Base-by-base conservation (phyloP, 2,113 vertebrate species). In the Leptodactylus fuscus region DNA sequence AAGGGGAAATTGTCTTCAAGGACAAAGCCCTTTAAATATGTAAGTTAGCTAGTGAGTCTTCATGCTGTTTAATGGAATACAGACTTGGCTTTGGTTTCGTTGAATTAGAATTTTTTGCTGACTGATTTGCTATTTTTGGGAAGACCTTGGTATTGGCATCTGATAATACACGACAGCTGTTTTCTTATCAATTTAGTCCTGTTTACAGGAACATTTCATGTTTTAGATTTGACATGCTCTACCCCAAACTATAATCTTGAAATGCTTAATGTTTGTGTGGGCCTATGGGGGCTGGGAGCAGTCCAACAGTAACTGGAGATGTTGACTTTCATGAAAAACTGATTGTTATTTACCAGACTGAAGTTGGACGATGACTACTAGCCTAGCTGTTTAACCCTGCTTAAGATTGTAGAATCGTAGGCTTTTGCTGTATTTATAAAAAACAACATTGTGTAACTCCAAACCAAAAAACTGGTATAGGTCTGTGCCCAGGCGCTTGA, bases 161-260 rank as follows among this genome's bases (percentile, higher is more conserved):
- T 41, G 36, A 49, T 76, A 76, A 76, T 27, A 51, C 46, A 5
- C 2, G 49, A 24, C n/a, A 51, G 44, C 24, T 76, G 41, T 74
- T 74, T 74, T 32, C 44, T 29, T 76, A 76, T 76, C 73, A 76
- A 5, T 48, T 75, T 29, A 48, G 71, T 48, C 8, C 16, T 76
- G 73, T 76, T 49, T 76, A 76, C 73, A 76, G 7, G 27, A 76
- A 29, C 44, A 24, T 76, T 76, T 76, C 46, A 75, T 48, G 15
- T 13, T 38, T 69, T 38, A 36, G 65, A 69, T 69, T 20, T 49
- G 44, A 76, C n/a, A 76, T 32, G 15, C 46, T 32, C 44, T 27
- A 74, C 38, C 70, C 58, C 62, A 36, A 67, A 36, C 62, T 20
- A 32, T 20, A 67, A 36, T 69, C 65, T 69, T 69, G 34, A 69